These are phyloP conservation scores for Drosophila subsilvestris DNA, from an alignment of 2,888 invertebrate genomes.

Conservation along the genomic window DNA sequence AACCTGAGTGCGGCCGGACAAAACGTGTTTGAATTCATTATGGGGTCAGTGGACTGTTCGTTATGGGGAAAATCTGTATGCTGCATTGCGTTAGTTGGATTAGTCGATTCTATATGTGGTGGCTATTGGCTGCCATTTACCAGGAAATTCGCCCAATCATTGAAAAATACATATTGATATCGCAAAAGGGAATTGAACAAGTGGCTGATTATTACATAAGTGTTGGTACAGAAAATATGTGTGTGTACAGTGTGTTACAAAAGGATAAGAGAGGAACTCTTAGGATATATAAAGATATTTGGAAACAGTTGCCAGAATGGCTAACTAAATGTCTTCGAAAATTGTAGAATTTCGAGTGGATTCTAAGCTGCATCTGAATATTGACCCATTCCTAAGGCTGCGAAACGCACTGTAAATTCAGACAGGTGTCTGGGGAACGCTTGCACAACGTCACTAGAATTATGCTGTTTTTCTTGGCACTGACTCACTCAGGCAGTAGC, in stretches of 20 bases:
- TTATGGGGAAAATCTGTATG: constrained; percentile 8
- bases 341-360: background rate
- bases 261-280: background rate
- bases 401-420: background rate
- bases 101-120: background rate
- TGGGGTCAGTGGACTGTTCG: constrained; percentile 35
- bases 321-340: background rate
- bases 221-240: background rate
- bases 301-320: no score
- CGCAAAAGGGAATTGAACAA: background rate
- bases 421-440: constrained; percentile 1
- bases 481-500: constrained; percentile 27
- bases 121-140: background rate
- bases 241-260: background rate
- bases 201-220: constrained; percentile 3
- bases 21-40: constrained; percentile 24
- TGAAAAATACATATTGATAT: background rate
- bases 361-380: background rate
- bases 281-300: no score
- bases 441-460: constrained; percentile 39
- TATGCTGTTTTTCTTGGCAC: constrained; percentile 29
- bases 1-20: constrained; percentile 9
- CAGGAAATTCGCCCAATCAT: constrained; percentile 3
- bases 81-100: background rate
- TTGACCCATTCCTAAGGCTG: background rate